Evolutionary conservation across 1,140 invertebrate genomes (phyloP).

Genomic region (Caerostris darwini): DNA sequence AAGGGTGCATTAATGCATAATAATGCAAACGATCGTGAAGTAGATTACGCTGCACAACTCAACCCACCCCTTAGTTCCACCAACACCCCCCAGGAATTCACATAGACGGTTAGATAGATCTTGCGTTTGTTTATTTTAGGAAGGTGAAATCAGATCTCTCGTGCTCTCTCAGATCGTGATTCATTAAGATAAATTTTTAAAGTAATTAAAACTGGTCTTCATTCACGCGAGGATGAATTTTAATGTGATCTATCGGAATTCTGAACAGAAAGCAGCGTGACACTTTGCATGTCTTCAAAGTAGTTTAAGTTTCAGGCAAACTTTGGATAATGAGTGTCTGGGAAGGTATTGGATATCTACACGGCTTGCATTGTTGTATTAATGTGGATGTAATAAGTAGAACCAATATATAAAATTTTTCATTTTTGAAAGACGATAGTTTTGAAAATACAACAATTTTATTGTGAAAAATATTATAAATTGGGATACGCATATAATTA

Average conservation of each 20-base stretch:
- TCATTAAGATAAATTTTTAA: constrained; percentile 23
- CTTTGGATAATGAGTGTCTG: too few species aligned
- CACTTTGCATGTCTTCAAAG: too few species aligned
- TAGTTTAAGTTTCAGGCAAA: too few species aligned
- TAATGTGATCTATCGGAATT: neutral
- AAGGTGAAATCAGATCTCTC: neutral
- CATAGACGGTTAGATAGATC: neutral
- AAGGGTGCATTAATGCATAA: constrained; percentile 10
- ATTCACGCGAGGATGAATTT: neutral
- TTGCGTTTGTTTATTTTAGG: neutral
- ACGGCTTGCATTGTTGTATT: neutral
- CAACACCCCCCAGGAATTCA: neutral
- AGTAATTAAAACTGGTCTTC: neutral
- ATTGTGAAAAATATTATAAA: too few species aligned
- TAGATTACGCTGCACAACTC: neutral
- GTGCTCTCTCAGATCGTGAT: neutral
- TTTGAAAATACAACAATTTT: too few species aligned
- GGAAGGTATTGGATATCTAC: neutral
- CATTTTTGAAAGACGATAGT: too few species aligned
- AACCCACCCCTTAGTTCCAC: neutral
- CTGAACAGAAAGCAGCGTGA: too few species aligned
- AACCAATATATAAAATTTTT: too few species aligned
- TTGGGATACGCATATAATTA: too few species aligned
- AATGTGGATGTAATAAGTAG: too few species aligned
- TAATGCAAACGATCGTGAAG: neutral